Base-by-base conservation (phyloP, 2,797 vertebrate genomes). In the Discoglossus pictus region DNA sequence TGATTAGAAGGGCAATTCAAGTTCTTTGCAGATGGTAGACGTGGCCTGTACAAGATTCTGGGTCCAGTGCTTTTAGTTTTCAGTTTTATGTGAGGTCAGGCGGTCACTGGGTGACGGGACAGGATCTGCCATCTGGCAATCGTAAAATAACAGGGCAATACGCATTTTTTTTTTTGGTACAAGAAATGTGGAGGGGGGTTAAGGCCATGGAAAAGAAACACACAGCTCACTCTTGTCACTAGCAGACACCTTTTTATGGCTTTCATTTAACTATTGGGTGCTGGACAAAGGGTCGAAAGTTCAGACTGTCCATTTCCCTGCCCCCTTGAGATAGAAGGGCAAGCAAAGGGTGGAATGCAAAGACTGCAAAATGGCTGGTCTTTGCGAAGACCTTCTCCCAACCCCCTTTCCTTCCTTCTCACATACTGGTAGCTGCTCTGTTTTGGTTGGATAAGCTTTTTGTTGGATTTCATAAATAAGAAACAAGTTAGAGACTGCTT, bases 41-140 rank as follows among this genome's bases (percentile, higher is more conserved):
- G 74, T 51, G 58, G 61, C 65, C n/a, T 7, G 1, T n/a, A 2
- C 2, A 54, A 46, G 73, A 58, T n/a, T 78, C 64, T 70, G 75
- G n/a, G 68, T 81, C 79, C 78, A 85, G 77, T 80, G 80, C 81
- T 76, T 81, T 83, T 69, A n/a, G 52, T 83, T 59, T 74, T 74
- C 61, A 67, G 76, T 82, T 92, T 91, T 90, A 89, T 87, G 80
- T 81, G 83, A 86, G 92, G 91, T 94, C 91, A 92, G 85, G 79
- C 78, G 86, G 92, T 91, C 89, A 87, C 63, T 25, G 71, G 77
- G 92, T 89, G 76, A 84, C 82, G 78, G 80, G 60, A 44, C 10
- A 76, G 75, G 77, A 78, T 81, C 82, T 84, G 82, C 90, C 94
- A 96, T 95, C 94, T 97, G 95, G 89, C 81, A 85, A 79, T 87